Evolutionary conservation across 92 coral and sea anemone genomes (phyloP).

Genomic region (Isaurus tuberculatus): DNA sequence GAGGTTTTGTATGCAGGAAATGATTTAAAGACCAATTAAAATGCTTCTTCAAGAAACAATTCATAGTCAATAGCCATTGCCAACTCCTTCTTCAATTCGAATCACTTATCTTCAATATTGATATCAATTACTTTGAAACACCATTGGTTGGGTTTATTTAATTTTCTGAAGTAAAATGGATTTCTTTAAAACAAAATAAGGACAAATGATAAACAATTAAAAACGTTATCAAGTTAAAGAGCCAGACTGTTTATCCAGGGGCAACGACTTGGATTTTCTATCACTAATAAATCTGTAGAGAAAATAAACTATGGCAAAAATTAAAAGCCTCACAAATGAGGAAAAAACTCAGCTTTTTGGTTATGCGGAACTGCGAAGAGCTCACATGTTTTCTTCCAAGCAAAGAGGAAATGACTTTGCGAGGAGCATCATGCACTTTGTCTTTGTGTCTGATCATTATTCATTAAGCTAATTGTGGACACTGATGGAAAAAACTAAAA

Average conservation of each 20-base stretch:
- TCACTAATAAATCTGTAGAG: slow-evolving; percentile 12
- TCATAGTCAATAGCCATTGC: not conserved
- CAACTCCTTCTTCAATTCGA: not conserved
- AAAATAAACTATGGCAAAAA: not conserved
- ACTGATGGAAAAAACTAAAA: slow-evolving; percentile 14
- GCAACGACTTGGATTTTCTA: slow-evolving; percentile 27
- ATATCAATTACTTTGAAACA: not conserved
- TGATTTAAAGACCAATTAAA: slow-evolving; percentile 8
- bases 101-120: slow-evolving; percentile 14
- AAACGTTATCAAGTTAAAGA: not conserved
- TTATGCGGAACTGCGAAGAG: not conserved
- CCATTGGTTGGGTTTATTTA: not conserved
- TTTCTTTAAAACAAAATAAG: slow-evolving; percentile 1
- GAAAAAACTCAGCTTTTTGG: not conserved
- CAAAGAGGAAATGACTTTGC: not conserved
- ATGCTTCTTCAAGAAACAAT: slow-evolving; percentile 30
- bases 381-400: not conserved
- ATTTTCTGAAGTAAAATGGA: not conserved
- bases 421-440: not conserved
- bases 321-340: slow-evolving; percentile 1
- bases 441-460: slow-evolving; percentile 28
- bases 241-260: slow-evolving; percentile 23
- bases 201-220: not conserved
- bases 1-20: slow-evolving; percentile 44
- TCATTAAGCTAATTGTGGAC: slow-evolving; percentile 23